These are phyloP conservation scores for Macrochelys suwanniensis DNA, from an alignment of 2,797 vertebrate species.

Conservation along the genomic window DNA sequence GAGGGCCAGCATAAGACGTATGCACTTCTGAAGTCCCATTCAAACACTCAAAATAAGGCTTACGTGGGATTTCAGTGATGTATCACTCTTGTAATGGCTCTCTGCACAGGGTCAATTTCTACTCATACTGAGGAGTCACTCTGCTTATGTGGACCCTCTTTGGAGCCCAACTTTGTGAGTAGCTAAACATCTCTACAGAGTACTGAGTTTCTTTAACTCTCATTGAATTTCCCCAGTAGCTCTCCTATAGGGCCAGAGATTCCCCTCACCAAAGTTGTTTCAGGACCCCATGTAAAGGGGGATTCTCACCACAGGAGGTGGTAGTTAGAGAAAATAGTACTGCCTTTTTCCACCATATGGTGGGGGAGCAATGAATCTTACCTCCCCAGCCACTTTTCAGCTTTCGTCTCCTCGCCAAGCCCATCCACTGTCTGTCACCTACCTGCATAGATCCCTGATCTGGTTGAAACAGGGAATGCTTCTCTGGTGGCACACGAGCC, in stretches of 20 bases:
- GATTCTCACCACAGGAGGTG: neutral
- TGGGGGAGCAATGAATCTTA: neutral
- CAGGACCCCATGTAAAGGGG: neutral
- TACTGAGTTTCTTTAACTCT: neutral
- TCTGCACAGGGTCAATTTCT: neutral
- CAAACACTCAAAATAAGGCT: neutral
- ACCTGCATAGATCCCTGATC: neutral
- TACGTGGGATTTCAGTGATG: neutral
- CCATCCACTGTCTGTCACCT: neutral
- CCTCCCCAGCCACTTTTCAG: neutral
- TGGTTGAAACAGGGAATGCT: neutral
- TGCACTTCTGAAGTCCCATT: neutral
- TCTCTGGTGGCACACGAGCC: neutral
- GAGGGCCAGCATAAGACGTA: neutral
- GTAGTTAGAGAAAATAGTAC: neutral
- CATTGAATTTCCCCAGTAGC: neutral
- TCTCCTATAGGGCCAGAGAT: neutral
- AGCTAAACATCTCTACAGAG: neutral
- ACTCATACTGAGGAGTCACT: neutral
- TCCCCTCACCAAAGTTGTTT: neutral
- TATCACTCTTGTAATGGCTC: neutral
- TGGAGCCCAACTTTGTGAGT: neutral
- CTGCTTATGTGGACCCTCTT: neutral
- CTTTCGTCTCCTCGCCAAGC: neutral
- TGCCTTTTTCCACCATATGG: neutral